Evolutionary conservation across 2,797 vertebrate species (phyloP).

Genomic region (Australoheros facetus): DNA sequence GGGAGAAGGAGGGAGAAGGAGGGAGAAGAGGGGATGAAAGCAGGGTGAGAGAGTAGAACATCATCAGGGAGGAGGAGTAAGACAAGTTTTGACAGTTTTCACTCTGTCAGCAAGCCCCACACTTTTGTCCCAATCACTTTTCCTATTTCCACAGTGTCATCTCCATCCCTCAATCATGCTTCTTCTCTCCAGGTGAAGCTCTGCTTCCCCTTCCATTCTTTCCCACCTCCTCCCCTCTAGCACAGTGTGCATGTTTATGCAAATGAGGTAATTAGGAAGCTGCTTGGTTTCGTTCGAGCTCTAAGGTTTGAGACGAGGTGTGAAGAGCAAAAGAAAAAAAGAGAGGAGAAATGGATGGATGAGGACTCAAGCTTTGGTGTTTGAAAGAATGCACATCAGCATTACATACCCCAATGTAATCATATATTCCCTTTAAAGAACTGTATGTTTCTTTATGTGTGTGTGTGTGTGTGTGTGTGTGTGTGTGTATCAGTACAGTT

Average conservation of each 20-base stretch:
- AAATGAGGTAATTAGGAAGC: conserved; percentile 77
- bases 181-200: conserved; percentile 51
- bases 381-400: not conserved
- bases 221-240: conserved; percentile 18
- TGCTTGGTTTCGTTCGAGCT: conserved; percentile 55
- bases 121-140: not conserved
- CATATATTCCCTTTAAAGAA: conserved; percentile 38
- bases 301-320: conserved; percentile 33
- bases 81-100: conserved; percentile 18
- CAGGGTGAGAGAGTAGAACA: conserved; percentile 8
- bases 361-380: conserved; percentile 28
- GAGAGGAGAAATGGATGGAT: conserved; percentile 30
- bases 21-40: not conserved
- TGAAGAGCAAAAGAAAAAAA: conserved; percentile 10
- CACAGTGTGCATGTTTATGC: conserved; percentile 72
- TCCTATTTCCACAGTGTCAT: not conserved
- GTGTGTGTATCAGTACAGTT: not conserved
- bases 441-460: not conserved
- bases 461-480: not conserved
- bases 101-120: not conserved
- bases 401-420: conserved; percentile 15
- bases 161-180: not conserved
- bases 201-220: not conserved
- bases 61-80: conserved; percentile 18
- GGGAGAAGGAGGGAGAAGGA: not conserved